Evolutionary conservation across 2,113 vertebrate species (phyloP).

Genomic region (Rhizomys pruinosus): DNA sequence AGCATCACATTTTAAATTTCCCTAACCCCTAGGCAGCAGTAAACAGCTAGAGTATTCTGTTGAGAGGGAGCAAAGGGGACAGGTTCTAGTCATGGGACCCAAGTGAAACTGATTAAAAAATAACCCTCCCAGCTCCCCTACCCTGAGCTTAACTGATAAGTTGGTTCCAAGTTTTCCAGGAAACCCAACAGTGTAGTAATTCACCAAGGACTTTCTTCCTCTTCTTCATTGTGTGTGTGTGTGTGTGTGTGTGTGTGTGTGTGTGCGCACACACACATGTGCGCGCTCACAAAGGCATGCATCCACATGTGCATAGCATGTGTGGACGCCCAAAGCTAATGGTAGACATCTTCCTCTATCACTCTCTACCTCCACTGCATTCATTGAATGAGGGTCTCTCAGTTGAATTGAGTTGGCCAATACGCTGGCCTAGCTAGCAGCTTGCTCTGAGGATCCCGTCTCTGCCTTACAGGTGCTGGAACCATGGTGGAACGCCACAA

Average conservation of each 20-base stretch:
- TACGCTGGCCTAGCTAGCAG: not conserved
- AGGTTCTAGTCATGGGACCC: slow-evolving; percentile 57
- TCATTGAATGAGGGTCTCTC: not conserved
- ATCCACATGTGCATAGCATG: no score
- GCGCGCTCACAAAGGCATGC: no score
- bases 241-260: no score
- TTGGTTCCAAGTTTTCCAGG: slow-evolving; percentile 60
- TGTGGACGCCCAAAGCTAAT: not conserved
- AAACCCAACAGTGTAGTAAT: slow-evolving; percentile 59
- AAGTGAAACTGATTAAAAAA: slow-evolving; percentile 83
- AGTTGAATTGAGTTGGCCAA: not conserved
- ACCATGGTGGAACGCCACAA: not conserved
- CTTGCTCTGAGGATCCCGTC: not conserved
- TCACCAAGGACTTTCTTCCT: not conserved
- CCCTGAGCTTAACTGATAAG: slow-evolving; percentile 48
- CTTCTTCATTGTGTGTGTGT: no score
- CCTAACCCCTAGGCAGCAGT: not conserved
- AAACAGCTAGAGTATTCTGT: slow-evolving; percentile 33
- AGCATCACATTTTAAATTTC: not conserved
- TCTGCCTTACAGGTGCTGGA: no score
- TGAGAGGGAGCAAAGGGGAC: slow-evolving; percentile 10
- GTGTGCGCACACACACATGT: no score
- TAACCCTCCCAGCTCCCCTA: slow-evolving; percentile 53
- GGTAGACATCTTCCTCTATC: not conserved
- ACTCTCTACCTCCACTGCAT: not conserved